phyloP scores from a whole-genome alignment of 2,113 vertebrate genomes.

The Scopus umbretta region DNA sequence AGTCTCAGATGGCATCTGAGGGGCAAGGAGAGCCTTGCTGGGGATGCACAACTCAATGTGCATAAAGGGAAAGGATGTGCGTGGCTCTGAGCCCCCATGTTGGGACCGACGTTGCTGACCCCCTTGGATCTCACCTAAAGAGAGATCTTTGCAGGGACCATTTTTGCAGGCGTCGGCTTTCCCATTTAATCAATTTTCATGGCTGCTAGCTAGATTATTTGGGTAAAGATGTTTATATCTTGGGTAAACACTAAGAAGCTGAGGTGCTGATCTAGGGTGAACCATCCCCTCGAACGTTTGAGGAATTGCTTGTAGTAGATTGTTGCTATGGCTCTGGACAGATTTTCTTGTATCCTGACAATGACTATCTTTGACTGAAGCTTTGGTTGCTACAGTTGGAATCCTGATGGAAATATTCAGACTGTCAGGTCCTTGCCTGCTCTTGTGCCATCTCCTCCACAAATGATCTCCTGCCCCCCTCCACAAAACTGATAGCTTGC shows the following conservation, averaged over 20 bases:
- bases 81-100: rapidly evolving
- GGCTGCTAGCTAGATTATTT: not conserved
- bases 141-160: not conserved
- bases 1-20: not conserved
- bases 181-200: not conserved
- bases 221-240: not conserved
- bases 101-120: not conserved
- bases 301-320: not conserved
- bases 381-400: not conserved
- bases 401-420: not conserved
- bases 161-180: not conserved
- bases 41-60: not conserved
- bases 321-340: conserved; percentile 22
- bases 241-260: not conserved
- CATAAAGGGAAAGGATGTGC: not conserved
- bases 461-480: not conserved
- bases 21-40: not conserved
- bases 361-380: not conserved
- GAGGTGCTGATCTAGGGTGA: not conserved
- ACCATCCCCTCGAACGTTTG: not conserved
- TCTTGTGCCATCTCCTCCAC: not conserved
- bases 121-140: not conserved
- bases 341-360: conserved; percentile 33
- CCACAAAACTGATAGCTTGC: not conserved
- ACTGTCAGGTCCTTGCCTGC: not conserved